Evolutionary conservation across 2,888 invertebrate species (phyloP).

Genomic region (Nymphalis polychloros): DNA sequence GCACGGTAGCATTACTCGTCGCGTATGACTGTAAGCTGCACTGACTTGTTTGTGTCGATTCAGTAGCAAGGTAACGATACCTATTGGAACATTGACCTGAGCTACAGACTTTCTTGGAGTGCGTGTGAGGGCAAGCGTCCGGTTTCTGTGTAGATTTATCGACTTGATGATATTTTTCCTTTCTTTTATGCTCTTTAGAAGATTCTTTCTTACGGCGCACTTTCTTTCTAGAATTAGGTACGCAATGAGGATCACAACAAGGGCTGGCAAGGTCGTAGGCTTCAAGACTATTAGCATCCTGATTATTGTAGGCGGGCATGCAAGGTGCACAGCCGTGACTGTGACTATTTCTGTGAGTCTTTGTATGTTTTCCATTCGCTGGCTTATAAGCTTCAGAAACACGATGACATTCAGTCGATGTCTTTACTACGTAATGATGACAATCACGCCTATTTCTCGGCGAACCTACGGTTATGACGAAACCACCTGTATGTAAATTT

Average conservation of each 20-base stretch:
- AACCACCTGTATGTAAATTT: conserved; percentile 84
- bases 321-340: conserved; percentile 87
- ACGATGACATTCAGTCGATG: conserved; percentile 63
- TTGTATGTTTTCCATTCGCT: conserved; percentile 61
- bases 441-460: conserved; percentile 85
- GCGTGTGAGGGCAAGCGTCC: conserved; percentile 72
- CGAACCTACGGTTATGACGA: conserved; percentile 87
- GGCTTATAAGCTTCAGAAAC: conserved; percentile 62
- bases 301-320: conserved; percentile 83
- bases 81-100: conserved; percentile 69
- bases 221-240: conserved; percentile 83
- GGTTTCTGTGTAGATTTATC: conserved; percentile 74
- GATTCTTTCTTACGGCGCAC: conserved; percentile 81
- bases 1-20: conserved; percentile 86
- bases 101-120: conserved; percentile 70
- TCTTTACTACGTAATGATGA: conserved; percentile 85
- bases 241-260: conserved; percentile 93
- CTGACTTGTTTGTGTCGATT: conserved; percentile 87
- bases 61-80: conserved; percentile 84
- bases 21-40: conserved; percentile 92
- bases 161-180: conserved; percentile 81
- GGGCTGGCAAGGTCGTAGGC: conserved; percentile 93
- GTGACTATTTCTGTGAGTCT: conserved; percentile 64
- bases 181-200: conserved; percentile 83
- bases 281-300: conserved; percentile 90